Evolutionary conservation across 1,140 invertebrate genomes (phyloP).

Genomic region (Pseudomyrmex concolor): DNA sequence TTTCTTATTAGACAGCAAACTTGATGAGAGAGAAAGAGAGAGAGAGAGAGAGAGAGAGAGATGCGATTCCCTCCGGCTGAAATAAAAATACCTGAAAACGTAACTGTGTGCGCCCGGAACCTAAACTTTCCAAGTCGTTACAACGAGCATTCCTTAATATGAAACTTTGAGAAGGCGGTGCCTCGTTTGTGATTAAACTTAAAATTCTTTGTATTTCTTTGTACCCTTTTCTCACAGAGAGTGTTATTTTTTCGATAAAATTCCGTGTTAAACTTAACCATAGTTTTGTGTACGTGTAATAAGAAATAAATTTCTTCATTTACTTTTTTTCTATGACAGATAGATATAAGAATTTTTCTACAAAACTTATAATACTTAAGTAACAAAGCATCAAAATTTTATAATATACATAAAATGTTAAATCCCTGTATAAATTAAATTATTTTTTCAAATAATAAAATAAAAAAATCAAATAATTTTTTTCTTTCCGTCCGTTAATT

Average conservation of each 20-base stretch:
- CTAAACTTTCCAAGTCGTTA: conserved; percentile 48
- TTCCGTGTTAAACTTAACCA: too few relatives aligned
- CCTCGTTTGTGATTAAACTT: conserved; percentile 46
- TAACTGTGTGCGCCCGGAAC: conserved; percentile 17
- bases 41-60: conserved; percentile 23
- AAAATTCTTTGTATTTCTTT: conserved; percentile 52
- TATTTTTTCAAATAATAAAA: too few relatives aligned
- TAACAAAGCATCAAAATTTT: too few relatives aligned
- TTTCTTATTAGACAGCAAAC: conserved; percentile 39
- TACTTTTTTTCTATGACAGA: not conserved
- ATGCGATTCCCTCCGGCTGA: conserved; percentile 9
- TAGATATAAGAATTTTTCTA: not conserved
- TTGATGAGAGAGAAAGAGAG: conserved; percentile 41
- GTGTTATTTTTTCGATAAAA: conserved; percentile 53
- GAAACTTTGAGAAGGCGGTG: conserved; percentile 39
- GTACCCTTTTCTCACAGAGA: conserved; percentile 2
- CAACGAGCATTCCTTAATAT: conserved; percentile 53
- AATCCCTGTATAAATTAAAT: conserved; percentile 12
- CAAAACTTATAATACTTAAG: too few relatives aligned
- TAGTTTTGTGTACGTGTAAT: not conserved
- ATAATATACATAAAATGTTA: too few relatives aligned
- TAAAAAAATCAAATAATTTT: too few relatives aligned
- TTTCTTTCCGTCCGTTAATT: too few relatives aligned
- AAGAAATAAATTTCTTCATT: conserved; percentile 10
- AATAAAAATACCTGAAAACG: conserved; percentile 46